These are phyloP conservation scores for Polylopha cassiicola DNA, from an alignment of 2,888 invertebrate species.

Conservation along the genomic window DNA sequence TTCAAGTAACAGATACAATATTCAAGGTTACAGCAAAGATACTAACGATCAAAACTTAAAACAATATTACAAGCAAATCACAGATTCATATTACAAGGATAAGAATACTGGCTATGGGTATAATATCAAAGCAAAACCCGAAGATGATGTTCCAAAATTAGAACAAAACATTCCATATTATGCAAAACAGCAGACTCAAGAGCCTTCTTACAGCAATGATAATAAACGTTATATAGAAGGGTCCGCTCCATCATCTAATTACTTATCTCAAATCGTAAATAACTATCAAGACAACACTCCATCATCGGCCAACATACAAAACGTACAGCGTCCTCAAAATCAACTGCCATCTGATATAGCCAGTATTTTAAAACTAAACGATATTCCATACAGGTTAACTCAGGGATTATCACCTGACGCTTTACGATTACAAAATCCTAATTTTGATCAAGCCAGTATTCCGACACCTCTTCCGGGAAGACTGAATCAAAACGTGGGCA, in stretches of 20 bases:
- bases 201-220: slow-evolving; percentile 41
- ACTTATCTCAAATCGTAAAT: slow-evolving; percentile 38
- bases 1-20: slow-evolving; percentile 36
- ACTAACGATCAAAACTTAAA: slow-evolving; percentile 47
- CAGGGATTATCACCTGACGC: slow-evolving; percentile 49
- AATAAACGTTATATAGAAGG: slow-evolving; percentile 42
- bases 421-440: slow-evolving; percentile 45
- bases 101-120: slow-evolving; percentile 59
- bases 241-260: slow-evolving; percentile 39
- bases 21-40: slow-evolving; percentile 50
- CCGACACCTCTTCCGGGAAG: slow-evolving; percentile 55
- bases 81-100: slow-evolving; percentile 64
- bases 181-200: slow-evolving; percentile 43
- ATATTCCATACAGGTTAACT: slow-evolving; percentile 58
- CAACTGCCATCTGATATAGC: slow-evolving; percentile 44
- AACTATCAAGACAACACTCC: slow-evolving; percentile 48
- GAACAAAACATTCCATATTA: slow-evolving; percentile 44
- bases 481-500: slow-evolving; percentile 66
- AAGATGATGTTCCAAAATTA: slow-evolving; percentile 47
- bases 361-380: slow-evolving; percentile 58
- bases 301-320: slow-evolving; percentile 41
- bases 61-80: slow-evolving; percentile 53
- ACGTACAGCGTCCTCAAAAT: slow-evolving; percentile 42
- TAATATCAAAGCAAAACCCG: slow-evolving; percentile 57
- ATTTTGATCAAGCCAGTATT: slow-evolving; percentile 52